phyloP scores from a whole-genome alignment of 2,888 invertebrate species.

The Agonum fuliginosum region DNA sequence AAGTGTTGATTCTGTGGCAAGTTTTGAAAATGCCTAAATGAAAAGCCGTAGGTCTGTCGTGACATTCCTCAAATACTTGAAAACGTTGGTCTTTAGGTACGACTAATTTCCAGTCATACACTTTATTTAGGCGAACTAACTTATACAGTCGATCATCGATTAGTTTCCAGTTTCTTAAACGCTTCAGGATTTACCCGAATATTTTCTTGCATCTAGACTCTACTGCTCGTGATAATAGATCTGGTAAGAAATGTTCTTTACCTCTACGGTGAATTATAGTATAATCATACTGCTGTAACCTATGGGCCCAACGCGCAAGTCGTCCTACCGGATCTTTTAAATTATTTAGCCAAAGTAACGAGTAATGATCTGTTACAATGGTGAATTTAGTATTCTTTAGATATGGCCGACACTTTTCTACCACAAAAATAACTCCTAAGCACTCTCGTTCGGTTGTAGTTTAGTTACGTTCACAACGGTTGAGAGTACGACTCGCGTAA shows the following conservation, averaged over 20 bases:
- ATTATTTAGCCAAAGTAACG: too few species aligned
- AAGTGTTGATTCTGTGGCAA: background rate
- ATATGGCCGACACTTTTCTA: background rate
- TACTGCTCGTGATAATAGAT: background rate
- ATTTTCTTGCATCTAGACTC: too few species aligned
- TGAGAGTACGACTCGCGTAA: background rate
- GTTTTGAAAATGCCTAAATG: slow-evolving; percentile 14
- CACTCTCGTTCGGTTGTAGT: background rate
- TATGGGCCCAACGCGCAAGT: background rate
- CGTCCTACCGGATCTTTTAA: too few species aligned
- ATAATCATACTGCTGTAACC: background rate
- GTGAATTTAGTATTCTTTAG: background rate
- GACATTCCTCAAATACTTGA: background rate
- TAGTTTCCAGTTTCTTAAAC: background rate
- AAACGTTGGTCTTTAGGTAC: background rate
- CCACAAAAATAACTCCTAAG: background rate
- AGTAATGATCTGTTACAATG: background rate
- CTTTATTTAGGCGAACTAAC: background rate
- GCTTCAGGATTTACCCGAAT: background rate
- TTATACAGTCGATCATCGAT: background rate
- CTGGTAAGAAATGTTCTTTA: background rate
- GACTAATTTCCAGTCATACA: background rate
- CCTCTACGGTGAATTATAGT: background rate
- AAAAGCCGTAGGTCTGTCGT: background rate
- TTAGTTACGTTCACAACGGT: background rate